Conservation (phyloP, 2,797 vertebrate genomes). For the Paratrypauchen microcephalus region DNA sequence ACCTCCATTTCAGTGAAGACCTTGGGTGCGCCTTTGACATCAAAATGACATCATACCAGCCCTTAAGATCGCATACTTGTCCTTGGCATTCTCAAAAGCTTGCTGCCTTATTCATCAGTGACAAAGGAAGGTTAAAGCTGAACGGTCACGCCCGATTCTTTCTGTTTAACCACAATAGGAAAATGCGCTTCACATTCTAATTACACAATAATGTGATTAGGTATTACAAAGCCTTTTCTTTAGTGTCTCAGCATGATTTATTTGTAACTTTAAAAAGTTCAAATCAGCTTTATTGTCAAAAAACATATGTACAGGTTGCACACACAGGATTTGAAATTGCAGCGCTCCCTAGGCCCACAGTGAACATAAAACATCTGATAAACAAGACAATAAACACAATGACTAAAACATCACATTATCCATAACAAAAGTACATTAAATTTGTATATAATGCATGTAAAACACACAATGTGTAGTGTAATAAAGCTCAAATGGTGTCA, state of each 20-base stretch:
- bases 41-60: slow-evolving; percentile 35
- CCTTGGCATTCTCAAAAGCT: slow-evolving; percentile 17
- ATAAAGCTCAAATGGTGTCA: no score
- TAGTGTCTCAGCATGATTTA: background rate
- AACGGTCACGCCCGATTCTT: slow-evolving; percentile 2
- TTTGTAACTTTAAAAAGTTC: no score
- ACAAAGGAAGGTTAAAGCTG: slow-evolving; percentile 29
- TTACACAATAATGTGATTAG: background rate
- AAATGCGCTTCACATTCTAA: background rate
- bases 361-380: no score
- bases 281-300: no score
- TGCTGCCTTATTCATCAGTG: slow-evolving; percentile 19
- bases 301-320: no score
- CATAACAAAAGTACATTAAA: no score
- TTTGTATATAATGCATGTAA: no score
- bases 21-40: slow-evolving; percentile 43
- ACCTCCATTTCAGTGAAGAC: slow-evolving; percentile 15
- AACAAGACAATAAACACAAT: no score
- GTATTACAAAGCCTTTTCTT: background rate
- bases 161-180: background rate
- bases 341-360: no score
- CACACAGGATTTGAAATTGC: no score
- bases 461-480: no score
- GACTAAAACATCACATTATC: no score
- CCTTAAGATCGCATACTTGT: slow-evolving; percentile 29